Conservation (phyloP, 2,113 vertebrate genomes). For the Oostethus manadensis region DNA sequence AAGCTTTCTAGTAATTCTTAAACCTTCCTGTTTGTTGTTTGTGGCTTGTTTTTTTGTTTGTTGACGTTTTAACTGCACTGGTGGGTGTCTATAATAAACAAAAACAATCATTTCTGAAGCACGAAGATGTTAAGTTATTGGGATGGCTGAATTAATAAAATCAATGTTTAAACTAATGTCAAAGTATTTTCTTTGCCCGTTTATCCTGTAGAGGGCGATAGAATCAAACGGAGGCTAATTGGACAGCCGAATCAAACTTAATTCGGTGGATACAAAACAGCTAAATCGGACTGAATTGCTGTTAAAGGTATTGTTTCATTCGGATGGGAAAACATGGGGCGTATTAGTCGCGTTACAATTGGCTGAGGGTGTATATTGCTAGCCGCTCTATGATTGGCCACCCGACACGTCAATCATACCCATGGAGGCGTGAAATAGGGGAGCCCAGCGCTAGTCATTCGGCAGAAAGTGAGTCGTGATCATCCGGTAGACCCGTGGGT, state of each 20-base stretch:
- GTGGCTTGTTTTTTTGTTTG: background rate
- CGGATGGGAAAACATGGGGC: background rate
- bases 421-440: conserved; percentile 32
- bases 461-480: conserved; percentile 66
- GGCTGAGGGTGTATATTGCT: background rate
- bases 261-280: background rate
- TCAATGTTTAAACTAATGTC: conserved; percentile 15
- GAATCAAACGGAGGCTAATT: conserved; percentile 8
- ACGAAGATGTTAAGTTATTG: conserved; percentile 33
- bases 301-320: background rate
- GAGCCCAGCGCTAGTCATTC: conserved; percentile 28
- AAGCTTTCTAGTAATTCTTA: background rate
- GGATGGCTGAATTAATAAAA: conserved; percentile 52
- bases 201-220: conserved; percentile 45
- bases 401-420: conserved; percentile 37
- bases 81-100: background rate
- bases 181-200: conserved; percentile 8
- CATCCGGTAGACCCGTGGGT: conserved; percentile 52
- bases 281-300: background rate
- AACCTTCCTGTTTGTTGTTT: background rate
- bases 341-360: background rate
- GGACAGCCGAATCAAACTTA: background rate
- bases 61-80: background rate
- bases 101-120: background rate
- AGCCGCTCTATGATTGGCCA: conserved; percentile 46